phyloP scores from a whole-genome alignment of 2,888 invertebrate genomes.

The Harpalus rufipes region DNA sequence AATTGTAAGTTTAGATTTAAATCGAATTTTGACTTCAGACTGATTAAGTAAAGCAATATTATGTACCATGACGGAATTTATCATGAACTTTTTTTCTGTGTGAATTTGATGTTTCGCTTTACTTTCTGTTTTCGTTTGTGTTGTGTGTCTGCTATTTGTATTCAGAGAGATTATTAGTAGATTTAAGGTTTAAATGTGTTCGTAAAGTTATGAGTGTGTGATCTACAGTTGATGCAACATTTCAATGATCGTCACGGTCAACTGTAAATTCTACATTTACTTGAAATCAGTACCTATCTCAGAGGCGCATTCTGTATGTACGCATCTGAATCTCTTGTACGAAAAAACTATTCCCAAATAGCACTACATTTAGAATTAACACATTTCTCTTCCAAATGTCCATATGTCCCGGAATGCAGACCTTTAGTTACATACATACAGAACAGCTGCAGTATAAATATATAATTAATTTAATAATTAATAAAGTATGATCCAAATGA shows the following conservation, averaged over 20 bases:
- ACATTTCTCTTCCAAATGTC: conserved; percentile 6
- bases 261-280: conserved; percentile 32
- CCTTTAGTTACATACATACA: conserved; percentile 64
- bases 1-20: conserved; percentile 72
- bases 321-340: conserved; percentile 56
- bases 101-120: conserved; percentile 64
- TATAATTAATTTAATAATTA: conserved; percentile 47
- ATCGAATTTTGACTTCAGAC: conserved; percentile 76
- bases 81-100: conserved; percentile 48
- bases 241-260: background rate
- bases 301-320: conserved; percentile 63
- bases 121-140: conserved; percentile 61
- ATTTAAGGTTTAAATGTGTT: conserved; percentile 65
- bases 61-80: conserved; percentile 69
- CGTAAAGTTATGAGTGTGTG: conserved; percentile 55
- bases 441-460: conserved; percentile 52
- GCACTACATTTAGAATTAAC: conserved; percentile 3
- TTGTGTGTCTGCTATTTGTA: conserved; percentile 63
- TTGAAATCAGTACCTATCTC: conserved; percentile 66
- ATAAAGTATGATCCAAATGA: conserved; percentile 71
- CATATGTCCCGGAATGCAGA: background rate
- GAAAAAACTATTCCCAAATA: conserved; percentile 44
- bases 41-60: conserved; percentile 75
- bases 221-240: conserved; percentile 17
- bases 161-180: conserved; percentile 63